phyloP scores from a whole-genome alignment of 1,140 invertebrate genomes.

The Drosophila melanica region DNA sequence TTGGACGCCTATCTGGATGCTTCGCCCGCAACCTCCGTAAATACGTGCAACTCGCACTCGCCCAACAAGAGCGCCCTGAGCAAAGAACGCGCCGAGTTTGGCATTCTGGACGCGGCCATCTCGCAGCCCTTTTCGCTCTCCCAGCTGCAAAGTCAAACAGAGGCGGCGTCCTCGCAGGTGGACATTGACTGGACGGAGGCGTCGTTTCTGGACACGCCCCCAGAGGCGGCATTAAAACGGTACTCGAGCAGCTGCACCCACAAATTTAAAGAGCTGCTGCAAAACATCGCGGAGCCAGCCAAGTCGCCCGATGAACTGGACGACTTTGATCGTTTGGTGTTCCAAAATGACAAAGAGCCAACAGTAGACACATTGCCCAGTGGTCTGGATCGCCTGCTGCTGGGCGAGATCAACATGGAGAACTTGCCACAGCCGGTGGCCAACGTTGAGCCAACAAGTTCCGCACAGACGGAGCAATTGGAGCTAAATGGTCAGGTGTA shows the following conservation, averaged over 20 bases:
- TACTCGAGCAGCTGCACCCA: conserved; percentile 41
- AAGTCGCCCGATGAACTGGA: conserved; percentile 39
- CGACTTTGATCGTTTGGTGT: conserved; percentile 65
- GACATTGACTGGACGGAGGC: conserved; percentile 67
- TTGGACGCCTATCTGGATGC: conserved; percentile 57
- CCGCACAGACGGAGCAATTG: conserved; percentile 34
- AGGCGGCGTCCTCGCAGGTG: not conserved
- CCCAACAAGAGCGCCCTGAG: conserved; percentile 61
- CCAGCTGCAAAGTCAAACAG: conserved; percentile 26
- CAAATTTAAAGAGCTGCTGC: conserved; percentile 62
- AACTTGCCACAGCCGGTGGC: conserved; percentile 2
- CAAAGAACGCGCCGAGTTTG: conserved; percentile 74
- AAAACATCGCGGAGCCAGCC: not conserved
- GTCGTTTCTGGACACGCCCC: conserved; percentile 64
- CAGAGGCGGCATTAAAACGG: conserved; percentile 40
- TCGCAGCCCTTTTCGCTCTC: conserved; percentile 59
- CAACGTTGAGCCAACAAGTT: not conserved
- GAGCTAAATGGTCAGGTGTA: conserved; percentile 66
- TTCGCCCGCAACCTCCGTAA: conserved; percentile 4
- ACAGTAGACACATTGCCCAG: conserved; percentile 40
- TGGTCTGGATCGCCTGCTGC: conserved; percentile 65
- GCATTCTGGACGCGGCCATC: conserved; percentile 65
- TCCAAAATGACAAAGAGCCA: conserved; percentile 24
- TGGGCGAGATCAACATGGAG: conserved; percentile 59
- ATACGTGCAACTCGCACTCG: conserved; percentile 39